Percentiles rank a stretch among this genome's conserved stretches.
Evolutionary conservation across 2,888 invertebrate genomes (phyloP).

Genomic region (Eilema sororculum): DNA sequence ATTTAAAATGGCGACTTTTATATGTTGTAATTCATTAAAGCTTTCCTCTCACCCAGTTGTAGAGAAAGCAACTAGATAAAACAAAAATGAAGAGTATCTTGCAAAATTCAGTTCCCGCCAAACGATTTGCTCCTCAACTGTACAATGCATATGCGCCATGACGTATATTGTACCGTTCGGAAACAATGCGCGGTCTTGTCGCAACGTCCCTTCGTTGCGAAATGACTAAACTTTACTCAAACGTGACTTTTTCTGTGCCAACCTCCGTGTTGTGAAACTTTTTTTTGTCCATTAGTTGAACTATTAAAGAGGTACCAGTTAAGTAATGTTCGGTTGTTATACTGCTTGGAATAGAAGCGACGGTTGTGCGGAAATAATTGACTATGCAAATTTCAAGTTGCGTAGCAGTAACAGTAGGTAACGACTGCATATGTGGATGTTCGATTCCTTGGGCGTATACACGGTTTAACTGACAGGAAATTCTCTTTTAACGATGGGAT

Average conservation of each 20-base stretch:
- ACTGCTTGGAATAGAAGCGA: neutral
- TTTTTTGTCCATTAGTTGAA: slow-evolving; percentile 26
- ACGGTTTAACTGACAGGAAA: neutral
- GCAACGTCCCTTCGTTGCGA: slow-evolving; percentile 49
- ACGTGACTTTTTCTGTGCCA: slow-evolving; percentile 58
- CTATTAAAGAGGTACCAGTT: slow-evolving; percentile 19
- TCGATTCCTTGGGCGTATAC: neutral
- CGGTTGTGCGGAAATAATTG: neutral
- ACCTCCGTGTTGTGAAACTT: slow-evolving; percentile 24
- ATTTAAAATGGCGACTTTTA: neutral
- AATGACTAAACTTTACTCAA: slow-evolving; percentile 38
- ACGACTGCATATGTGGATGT: neutral
- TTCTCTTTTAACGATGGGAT: neutral
- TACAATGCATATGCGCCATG: slow-evolving; percentile 17
- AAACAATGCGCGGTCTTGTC: slow-evolving; percentile 43
- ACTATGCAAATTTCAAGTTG: neutral
- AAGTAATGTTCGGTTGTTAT: slow-evolving; percentile 16
- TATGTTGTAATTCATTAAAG: neutral
- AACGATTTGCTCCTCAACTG: slow-evolving; percentile 12
- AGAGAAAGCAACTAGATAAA: neutral
- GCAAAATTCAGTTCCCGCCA: slow-evolving; percentile 6
- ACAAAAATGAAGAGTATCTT: neutral
- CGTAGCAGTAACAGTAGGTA: neutral
- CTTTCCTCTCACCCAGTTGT: neutral
- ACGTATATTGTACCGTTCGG: slow-evolving; percentile 27